Conservation (phyloP, 2,797 vertebrate species). For the Gila robusta region DNA sequence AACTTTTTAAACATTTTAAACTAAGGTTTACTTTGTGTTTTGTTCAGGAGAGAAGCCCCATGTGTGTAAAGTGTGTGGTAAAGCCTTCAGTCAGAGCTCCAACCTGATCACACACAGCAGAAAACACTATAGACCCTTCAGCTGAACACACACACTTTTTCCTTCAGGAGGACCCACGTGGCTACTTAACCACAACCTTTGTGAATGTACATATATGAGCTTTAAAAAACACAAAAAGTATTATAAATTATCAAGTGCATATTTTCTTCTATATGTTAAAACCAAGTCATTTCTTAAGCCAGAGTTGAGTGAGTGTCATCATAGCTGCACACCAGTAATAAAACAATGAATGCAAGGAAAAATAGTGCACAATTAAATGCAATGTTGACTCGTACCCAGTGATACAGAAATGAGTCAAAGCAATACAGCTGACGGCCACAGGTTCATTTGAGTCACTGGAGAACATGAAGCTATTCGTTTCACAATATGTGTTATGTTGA, state of each 20-base stretch:
- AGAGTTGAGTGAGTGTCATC: not conserved
- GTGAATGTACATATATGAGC: constrained; percentile 28
- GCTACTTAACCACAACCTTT: not conserved
- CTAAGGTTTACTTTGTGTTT: not conserved
- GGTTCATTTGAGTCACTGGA: not conserved
- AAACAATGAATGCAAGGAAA: not conserved
- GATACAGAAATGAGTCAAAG: constrained; percentile 12
- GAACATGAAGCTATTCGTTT: not conserved
- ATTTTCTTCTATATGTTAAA: not conserved
- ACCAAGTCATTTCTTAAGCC: not conserved
- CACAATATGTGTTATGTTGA: not conserved
- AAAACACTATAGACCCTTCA: constrained; percentile 79
- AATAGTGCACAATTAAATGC: not conserved
- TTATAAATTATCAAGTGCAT: constrained; percentile 5
- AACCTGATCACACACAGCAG: constrained; percentile 87
- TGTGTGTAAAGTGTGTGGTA: constrained; percentile 82
- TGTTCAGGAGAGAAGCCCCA: constrained; percentile 84
- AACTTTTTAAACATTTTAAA: not conserved
- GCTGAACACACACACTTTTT: constrained; percentile 62
- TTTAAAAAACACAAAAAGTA: constrained; percentile 39
- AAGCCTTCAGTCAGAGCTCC: constrained; percentile 86
- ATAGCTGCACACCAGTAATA: not conserved
- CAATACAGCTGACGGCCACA: not conserved
- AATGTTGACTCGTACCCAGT: not conserved
- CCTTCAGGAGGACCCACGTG: not conserved